These are phyloP conservation scores for Cerastis leucographa DNA, from an alignment of 2,888 invertebrate genomes.

Conservation along the genomic window DNA sequence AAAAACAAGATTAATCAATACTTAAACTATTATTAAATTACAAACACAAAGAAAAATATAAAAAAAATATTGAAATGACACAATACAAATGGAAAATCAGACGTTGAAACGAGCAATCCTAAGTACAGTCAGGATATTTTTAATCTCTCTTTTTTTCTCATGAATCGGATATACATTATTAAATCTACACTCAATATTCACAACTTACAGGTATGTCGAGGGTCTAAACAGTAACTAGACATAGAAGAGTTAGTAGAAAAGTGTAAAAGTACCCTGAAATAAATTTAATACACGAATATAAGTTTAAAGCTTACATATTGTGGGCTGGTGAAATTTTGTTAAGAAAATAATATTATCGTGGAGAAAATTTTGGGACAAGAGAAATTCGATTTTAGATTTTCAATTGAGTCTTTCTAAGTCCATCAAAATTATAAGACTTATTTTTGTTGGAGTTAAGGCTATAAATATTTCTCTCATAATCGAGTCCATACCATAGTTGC, in stretches of 20 bases:
- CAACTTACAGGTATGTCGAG: slow-evolving; percentile 47
- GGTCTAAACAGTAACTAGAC: slow-evolving; percentile 59
- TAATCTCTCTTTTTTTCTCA: slow-evolving; percentile 38
- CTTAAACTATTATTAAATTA: not conserved
- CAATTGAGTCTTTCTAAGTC: not conserved
- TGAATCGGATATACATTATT: slow-evolving; percentile 29
- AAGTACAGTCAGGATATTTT: slow-evolving; percentile 8
- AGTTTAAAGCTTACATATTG: slow-evolving; percentile 71
- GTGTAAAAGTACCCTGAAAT: slow-evolving; percentile 86
- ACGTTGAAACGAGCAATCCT: not conserved
- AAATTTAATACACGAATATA: slow-evolving; percentile 66
- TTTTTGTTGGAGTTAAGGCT: not conserved
- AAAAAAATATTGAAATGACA: too few relatives aligned
- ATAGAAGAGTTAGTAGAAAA: slow-evolving; percentile 78
- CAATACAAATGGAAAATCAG: too few relatives aligned
- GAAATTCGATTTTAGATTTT: too few relatives aligned
- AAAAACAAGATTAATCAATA: not conserved
- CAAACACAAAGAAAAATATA: too few relatives aligned
- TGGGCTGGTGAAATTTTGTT: slow-evolving; percentile 38
- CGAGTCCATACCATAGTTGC: too few relatives aligned
- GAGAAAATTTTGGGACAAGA: slow-evolving; percentile 3
- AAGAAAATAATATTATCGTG: slow-evolving; percentile 35
- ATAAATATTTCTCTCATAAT: not conserved
- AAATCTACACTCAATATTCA: slow-evolving; percentile 56
- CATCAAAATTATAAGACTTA: not conserved